phyloP scores from a whole-genome alignment of 2,888 invertebrate species.

The Sialis fuliginosa region DNA sequence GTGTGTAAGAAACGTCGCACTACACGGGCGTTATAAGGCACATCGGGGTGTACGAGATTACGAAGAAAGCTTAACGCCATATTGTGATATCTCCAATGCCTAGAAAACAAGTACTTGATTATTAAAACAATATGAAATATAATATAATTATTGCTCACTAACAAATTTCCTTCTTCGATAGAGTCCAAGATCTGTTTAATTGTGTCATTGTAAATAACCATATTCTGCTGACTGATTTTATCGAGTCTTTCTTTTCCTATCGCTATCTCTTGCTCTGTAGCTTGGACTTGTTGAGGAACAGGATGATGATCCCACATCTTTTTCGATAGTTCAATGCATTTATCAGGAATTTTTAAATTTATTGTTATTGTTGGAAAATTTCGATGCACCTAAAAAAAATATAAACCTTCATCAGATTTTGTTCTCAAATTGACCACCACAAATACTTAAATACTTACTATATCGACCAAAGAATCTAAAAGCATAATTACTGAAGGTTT shows the following conservation, averaged over 20 bases:
- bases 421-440: not conserved
- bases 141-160: constrained; percentile 13
- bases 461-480: constrained; percentile 34
- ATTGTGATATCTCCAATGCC: constrained; percentile 69
- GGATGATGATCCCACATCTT: constrained; percentile 25
- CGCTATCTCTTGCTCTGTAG: constrained; percentile 21
- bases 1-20: constrained; percentile 45
- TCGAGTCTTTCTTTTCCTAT: constrained; percentile 21
- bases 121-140: too few relatives aligned
- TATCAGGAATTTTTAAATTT: constrained; percentile 32
- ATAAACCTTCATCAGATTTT: not conserved
- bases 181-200: constrained; percentile 32
- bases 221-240: constrained; percentile 27
- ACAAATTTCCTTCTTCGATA: constrained; percentile 33
- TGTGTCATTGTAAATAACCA: constrained; percentile 31
- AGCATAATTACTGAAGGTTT: constrained; percentile 61
- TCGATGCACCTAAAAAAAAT: constrained; percentile 24
- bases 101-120: constrained; percentile 17
- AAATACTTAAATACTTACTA: constrained; percentile 10
- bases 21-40: constrained; percentile 40
- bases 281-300: constrained; percentile 22
- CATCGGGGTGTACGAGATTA: constrained; percentile 52
- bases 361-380: constrained; percentile 45
- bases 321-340: constrained; percentile 30
- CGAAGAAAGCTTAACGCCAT: constrained; percentile 57